Evolutionary conservation across 2,797 vertebrate species (phyloP), one percentile per base, ranked within the genome.

Genomic region (Lerista edwardsae): DNA sequence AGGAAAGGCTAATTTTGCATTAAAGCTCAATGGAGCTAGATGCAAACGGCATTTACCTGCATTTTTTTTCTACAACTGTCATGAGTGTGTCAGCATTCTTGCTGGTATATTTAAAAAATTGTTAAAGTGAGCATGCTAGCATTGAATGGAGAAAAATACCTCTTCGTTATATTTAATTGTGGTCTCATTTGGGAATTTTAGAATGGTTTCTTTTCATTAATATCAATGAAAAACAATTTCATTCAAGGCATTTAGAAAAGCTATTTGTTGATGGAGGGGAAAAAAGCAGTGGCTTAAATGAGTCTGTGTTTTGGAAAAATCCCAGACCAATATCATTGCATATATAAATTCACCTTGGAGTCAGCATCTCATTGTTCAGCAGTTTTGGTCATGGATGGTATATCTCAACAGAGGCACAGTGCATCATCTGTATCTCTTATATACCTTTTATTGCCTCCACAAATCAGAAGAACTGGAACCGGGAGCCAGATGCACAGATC

Each of bases 291-390:
- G 79, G 88, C 82, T 87, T 6, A 87, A 90, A 86, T 71, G 80
- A 65, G 82, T 84, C 85, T 83, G 75, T 39, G 23, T 84, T 75
- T 80, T 91, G 90, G 95, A 93, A 84, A 84, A 57, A 75, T 41
- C 89, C 90, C 92, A 86, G 83, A 80, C 62, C 78, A 83, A 91
- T 85, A 69, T 39, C 91, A 91, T 88, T 84, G 57, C 86, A 83
- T 86, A 91, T 92, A 94, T 82, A 89, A 92, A 93, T 91, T 92
- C 87, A 92, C 92, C 92, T 91, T 93, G 92, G 91, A 93, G 93
- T 91, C 92, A 94, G 90, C 90, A 83, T 91, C 92, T 93, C 85
- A 55, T 93, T 94, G 91, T 93, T 93, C 93, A 92, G 93, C 93
- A 72, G 86, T 90, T 88, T 81, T 79, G 91, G 90, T 93, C 65